Evolutionary conservation across 1,140 invertebrate species (phyloP).

Genomic region (Trinorchestia longiramus): DNA sequence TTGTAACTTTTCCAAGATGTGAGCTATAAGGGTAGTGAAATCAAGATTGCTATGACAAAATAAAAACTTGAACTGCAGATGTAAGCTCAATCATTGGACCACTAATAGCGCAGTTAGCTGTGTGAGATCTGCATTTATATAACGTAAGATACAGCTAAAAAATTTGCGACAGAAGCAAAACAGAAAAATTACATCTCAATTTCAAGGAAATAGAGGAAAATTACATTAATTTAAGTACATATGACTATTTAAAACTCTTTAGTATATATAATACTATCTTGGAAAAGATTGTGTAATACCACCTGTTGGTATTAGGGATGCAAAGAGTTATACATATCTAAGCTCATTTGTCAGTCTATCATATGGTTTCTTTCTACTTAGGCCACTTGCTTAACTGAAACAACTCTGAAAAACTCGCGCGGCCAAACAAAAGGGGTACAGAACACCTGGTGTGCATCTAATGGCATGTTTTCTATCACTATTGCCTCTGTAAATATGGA

Average conservation of each 20-base stretch:
- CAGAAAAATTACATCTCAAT: no score
- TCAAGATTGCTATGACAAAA: no score
- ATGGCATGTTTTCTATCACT: slow-evolving; percentile 18
- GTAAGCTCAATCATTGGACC: no score
- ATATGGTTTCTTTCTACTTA: background rate
- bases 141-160: no score
- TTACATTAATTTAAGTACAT: background rate
- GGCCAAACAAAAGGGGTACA: background rate
- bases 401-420: background rate
- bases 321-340: background rate
- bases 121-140: no score
- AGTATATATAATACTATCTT: background rate
- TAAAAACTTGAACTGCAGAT: no score
- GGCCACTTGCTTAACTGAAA: background rate
- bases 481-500: slow-evolving; percentile 3
- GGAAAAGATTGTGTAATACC: background rate
- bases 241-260: background rate
- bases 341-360: background rate
- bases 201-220: no score
- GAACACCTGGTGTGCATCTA: slow-evolving; percentile 18
- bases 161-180: no score
- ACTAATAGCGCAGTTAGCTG: no score
- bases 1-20: no score
- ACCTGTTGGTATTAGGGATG: background rate
- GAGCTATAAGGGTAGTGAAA: no score